Evolutionary conservation across 2,797 vertebrate genomes (phyloP).

Genomic region (Gobio occitaniae): DNA sequence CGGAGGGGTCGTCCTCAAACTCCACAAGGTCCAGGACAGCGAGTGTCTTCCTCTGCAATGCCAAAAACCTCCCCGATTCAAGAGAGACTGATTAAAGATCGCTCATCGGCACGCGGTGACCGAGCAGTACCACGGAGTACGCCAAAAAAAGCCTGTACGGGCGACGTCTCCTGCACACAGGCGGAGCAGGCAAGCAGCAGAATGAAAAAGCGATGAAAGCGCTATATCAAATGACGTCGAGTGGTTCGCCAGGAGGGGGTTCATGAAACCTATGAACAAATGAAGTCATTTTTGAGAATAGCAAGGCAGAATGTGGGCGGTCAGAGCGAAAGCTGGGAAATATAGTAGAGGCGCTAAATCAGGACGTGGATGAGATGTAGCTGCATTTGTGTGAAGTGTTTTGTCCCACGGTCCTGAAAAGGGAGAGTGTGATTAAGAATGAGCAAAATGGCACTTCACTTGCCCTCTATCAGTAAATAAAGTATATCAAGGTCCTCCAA

Average conservation of each 20-base stretch:
- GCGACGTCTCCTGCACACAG: conserved; percentile 6
- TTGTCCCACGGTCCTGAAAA: background rate
- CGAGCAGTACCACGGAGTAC: conserved; percentile 47
- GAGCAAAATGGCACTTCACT: conserved; percentile 18
- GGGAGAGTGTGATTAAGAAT: background rate
- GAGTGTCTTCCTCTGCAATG: conserved; percentile 57
- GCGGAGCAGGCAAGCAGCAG: conserved; percentile 24
- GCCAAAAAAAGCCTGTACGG: conserved; percentile 46
- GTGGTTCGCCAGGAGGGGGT: background rate
- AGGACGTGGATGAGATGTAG: conserved; percentile 9
- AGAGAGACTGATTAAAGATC: conserved; percentile 45
- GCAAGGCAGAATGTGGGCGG: background rate
- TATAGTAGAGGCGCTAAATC: background rate
- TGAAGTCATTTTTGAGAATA: background rate
- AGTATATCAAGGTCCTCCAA: conserved; percentile 5
- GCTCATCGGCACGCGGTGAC: conserved; percentile 29
- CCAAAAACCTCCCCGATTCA: conserved; percentile 38
- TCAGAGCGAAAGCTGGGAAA: conserved; percentile 11
- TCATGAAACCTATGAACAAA: background rate
- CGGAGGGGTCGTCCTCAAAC: conserved; percentile 33
- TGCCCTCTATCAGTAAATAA: conserved; percentile 26
- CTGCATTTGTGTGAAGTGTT: background rate
- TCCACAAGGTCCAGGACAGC: conserved; percentile 55
- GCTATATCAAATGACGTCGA: background rate
- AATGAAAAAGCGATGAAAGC: background rate